Evolutionary conservation across 2,113 vertebrate species (phyloP), one percentile per base, ranked within the genome.

Genomic region (Catharus fuscescens): DNA sequence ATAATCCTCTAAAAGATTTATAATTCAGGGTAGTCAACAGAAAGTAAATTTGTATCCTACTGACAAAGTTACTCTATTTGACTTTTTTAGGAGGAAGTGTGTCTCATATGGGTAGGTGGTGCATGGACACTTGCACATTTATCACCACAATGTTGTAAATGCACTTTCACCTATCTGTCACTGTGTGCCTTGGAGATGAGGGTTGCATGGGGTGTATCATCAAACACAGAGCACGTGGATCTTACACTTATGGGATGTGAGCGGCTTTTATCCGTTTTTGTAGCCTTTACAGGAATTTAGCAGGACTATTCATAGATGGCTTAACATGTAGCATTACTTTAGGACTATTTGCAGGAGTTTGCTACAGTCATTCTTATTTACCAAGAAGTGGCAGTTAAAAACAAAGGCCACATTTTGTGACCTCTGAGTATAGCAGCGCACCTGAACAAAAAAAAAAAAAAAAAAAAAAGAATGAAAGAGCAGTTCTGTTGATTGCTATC

Each of bases 51-150:
- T 83, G 15, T 21, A 47, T 80, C 10, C 40, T 73, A 40, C 40
- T 93, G 60, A 93, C 10, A 62, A 67, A 87, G 12, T 66, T 77
- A 65, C 34, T 90, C 23, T 83, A 57, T 91, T 86, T 95, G 67
- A 60, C 62, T 83, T 59, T 95, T 97, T 88, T 82, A 98, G 97
- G 96, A 81, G 69, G 31, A 85, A 96, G 96, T 24, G 50, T 98
- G 34, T 93, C 93, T 85, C 94, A 97, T 85, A 83, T 96, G 84
- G 97, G 97, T 98, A 97, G 95, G 97, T 96, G 47, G 25, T 86
- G 40, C 56, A 70, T 5, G 44, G 48, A 69, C 38, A 61, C 42
- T 60, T 80, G 34, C 28, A 77, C 21, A 12, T 50, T 4, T 76
- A 9, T 69, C 54, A 87, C 29, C 29, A 44, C 8, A 25, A 16